Percentiles rank a stretch among this genome's conserved stretches.
These are phyloP conservation scores for Heterotilapia buettikoferi DNA, from an alignment of 2,113 vertebrate species.

Conservation along the genomic window DNA sequence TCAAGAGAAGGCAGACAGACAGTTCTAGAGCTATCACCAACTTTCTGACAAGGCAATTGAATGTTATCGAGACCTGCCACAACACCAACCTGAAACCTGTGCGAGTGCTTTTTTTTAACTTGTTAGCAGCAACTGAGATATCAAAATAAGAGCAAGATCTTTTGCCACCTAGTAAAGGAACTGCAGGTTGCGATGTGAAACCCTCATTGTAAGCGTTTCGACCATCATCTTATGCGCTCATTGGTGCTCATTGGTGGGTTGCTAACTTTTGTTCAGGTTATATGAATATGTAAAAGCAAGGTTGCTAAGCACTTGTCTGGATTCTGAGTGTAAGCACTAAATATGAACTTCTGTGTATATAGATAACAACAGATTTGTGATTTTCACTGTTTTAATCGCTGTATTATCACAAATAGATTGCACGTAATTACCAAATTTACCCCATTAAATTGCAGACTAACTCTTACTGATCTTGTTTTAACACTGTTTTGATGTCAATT, in stretches of 20 bases:
- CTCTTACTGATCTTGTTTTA: neutral
- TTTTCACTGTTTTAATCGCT: neutral
- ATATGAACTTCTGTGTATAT: neutral
- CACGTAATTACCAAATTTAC: neutral
- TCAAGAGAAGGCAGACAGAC: neutral
- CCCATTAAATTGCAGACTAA: neutral
- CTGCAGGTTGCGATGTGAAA: neutral
- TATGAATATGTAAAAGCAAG: neutral
- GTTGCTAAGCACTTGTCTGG: neutral
- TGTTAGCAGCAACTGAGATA: neutral
- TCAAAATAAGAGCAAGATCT: rapidly evolving
- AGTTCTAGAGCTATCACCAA: neutral
- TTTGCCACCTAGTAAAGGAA: neutral
- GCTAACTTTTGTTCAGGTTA: rapidly evolving
- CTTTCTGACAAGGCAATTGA: neutral
- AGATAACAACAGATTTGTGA: neutral
- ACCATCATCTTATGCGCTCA: neutral
- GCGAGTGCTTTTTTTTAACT: rapidly evolving
- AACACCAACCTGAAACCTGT: neutral
- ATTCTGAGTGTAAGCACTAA: neutral
- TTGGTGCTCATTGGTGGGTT: neutral
- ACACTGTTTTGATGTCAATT: neutral
- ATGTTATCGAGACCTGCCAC: neutral
- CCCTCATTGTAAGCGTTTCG: neutral
- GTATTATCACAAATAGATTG: neutral